A percentile compares a stretch with the other conserved stretches of the same genome.
phyloP scores from a whole-genome alignment of 2,888 invertebrate species.

The Machimus rusticus region DNA sequence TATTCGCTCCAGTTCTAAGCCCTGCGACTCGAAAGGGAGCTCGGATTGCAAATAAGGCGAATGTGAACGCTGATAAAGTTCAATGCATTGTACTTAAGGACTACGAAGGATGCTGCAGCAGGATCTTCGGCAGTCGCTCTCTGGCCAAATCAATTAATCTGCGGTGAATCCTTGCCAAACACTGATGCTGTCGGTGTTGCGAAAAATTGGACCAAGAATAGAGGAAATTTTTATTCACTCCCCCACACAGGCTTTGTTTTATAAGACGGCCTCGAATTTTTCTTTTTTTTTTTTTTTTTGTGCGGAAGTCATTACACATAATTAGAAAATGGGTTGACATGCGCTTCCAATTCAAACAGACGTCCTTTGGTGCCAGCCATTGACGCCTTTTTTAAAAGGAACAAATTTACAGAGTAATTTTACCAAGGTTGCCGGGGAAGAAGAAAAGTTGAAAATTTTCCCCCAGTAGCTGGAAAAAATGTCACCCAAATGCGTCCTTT shows the following conservation, averaged over 20 bases:
- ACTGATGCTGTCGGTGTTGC: not conserved
- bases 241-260: not conserved
- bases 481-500: conserved; percentile 5
- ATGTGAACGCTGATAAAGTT: not conserved
- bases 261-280: not conserved
- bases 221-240: not conserved
- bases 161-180: not conserved
- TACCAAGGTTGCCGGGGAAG: not conserved
- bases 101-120: conserved; percentile 2
- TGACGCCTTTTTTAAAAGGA: not conserved
- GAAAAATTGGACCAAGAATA: not conserved
- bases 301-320: not conserved
- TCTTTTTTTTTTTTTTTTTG: too few species aligned
- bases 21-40: not conserved
- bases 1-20: conserved; percentile 23
- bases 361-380: not conserved
- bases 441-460: not conserved
- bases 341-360: not conserved
- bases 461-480: conserved; percentile 15
- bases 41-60: not conserved
- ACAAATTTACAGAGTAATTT: not conserved
- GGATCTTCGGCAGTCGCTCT: not conserved
- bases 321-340: not conserved
- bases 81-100: conserved; percentile 17
- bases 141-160: not conserved